Base-by-base conservation (phyloP, 2,113 vertebrate species). In the Pipa parva region DNA sequence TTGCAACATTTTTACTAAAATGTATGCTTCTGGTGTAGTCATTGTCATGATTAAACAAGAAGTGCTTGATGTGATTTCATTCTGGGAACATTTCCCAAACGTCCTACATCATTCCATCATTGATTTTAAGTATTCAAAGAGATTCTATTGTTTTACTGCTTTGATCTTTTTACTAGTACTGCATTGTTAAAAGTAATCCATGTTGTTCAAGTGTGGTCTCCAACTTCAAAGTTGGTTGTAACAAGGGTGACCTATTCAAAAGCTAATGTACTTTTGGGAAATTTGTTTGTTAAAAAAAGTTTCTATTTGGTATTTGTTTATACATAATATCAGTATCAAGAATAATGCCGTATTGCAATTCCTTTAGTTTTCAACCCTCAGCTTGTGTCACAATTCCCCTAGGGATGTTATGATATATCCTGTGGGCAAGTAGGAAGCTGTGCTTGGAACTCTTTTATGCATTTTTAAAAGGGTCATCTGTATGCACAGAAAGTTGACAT, bases 111-210 rank as follows among this genome's bases (percentile, higher is more conserved):
- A 61, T 70, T 59, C 65, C 36, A 64, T 33, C 42, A 18, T 28
- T 31, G 33, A n/a, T 51, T 68, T 68, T 59, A 51, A 68, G 55
- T 68, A 69, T 60, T 70, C 57, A 61, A 70, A 61, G 36, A 25
- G 21, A 29, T 61, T 33, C 58, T 17, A 70, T 70, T 70, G 66
- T 70, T 27, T 60, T 60, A 70, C 49, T 52, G 48, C 49, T 70
- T 70, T 70, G 57, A 70, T 70, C 57, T 60, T 70, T n/a, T 70
- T 42, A 60, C 66, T 70, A 54, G 60, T 58, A 52, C 45, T 70
- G 57, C 57, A 61, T 49, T 70, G 48, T 61, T 70, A 70, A 60
- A 70, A 70, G 57, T 61, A 70, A 70, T 61, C 66, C 33, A 70
- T 70, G 52, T 25, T 70, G 66, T 54, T 61, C 20, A 61, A 70